Base-by-base conservation (phyloP, 2,888 invertebrate species). In the Sisyra nigra region DNA sequence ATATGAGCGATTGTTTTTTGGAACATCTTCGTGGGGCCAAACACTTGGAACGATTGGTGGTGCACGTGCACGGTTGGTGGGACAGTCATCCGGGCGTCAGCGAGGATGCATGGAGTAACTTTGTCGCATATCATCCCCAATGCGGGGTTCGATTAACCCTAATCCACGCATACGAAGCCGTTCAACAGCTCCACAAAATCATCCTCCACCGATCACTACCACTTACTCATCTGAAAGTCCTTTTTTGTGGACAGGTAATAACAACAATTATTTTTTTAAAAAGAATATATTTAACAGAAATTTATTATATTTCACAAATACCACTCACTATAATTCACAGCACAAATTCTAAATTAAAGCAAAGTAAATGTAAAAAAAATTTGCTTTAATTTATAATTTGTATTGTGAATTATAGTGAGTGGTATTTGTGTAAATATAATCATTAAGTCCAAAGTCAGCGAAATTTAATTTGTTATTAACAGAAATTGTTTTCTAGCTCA, bases 191-290 rank as follows among this genome's bases (percentile, higher is more conserved):
- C 48, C 69, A 80, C 46, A 59, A 66, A 37, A 66, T 72, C 47
- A 76, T 84, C 50, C 60, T 84, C 41, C 71, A 71, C 49, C 71
- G 71, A 36, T 67, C 72, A 44, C 79, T 84, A 79, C 83, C 82
- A 13, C 63, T 84, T 15, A 73, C 78, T 15, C 79, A 80, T 58
- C 67, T 83, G 41, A 74, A 79, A 54, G 76, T 78, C 44, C 70
- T 82, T 50, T 84, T 83, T 62, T 82, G 82, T 58, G 76, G 78
- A 59, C 63, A 67, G 56, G 71, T 72, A 59, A 61, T 30, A 30
- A 30, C 8, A 9, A 9, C n/a, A 13, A 36, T 13, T 11, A 10
- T 10, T 36, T 10, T 35, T 4, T 14, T 36, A 14, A 11, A 14
- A 11, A 11, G 9, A 10, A 4, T 13, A 4, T 9, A 13, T 36